phyloP scores from a whole-genome alignment of 2,797 vertebrate species.

The Hydrolagus colliei region DNA sequence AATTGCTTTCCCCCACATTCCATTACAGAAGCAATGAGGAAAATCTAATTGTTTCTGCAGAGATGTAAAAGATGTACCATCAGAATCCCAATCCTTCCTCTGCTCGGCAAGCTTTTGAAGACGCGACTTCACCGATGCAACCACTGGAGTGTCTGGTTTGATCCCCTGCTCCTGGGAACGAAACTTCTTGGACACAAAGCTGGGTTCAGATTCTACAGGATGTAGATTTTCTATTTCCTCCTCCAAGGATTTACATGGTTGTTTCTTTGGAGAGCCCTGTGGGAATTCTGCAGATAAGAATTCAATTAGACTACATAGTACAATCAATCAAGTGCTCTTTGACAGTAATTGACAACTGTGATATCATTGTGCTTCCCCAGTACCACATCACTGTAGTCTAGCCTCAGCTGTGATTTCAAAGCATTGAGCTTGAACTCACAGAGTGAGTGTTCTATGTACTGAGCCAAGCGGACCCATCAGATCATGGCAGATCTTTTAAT shows the following conservation, averaged over 20 bases:
- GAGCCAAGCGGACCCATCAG: no score
- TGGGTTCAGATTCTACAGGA: neutral
- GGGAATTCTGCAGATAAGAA: neutral
- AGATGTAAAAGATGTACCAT: neutral
- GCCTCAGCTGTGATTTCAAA: no score
- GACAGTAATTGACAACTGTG: no score
- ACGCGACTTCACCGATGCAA: conserved; percentile 35
- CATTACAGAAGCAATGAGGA: no score
- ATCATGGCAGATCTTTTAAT: no score
- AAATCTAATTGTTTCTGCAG: no score
- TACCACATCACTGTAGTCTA: no score
- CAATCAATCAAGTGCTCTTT: no score
- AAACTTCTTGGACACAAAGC: neutral
- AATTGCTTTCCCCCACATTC: no score
- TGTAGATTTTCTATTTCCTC: conserved; percentile 13
- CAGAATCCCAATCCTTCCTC: conserved; percentile 3
- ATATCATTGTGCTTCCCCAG: no score
- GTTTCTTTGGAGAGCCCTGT: neutral
- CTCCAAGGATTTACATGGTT: conserved; percentile 2
- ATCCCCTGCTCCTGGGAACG: conserved; percentile 33
- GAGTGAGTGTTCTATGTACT: no score
- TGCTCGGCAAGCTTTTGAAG: conserved; percentile 33
- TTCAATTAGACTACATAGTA: neutral
- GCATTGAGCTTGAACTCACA: no score
- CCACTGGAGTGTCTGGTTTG: conserved; percentile 38